phyloP scores from a whole-genome alignment of 2,797 vertebrate genomes.

The Crotalus adamanteus region DNA sequence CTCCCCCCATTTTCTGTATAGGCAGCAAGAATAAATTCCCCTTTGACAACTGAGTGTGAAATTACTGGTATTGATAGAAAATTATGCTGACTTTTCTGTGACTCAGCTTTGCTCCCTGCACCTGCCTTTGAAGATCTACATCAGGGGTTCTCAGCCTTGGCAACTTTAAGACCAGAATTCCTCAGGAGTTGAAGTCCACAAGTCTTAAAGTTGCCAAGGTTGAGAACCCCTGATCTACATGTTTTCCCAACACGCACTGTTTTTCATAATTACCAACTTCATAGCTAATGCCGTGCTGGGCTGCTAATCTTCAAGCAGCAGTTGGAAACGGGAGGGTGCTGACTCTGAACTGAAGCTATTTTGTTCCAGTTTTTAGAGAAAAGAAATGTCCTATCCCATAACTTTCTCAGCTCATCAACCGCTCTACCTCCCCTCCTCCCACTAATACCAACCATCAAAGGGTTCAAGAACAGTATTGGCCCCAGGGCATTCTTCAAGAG shows the following conservation, averaged over 20 bases:
- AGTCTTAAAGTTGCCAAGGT: too few relatives aligned
- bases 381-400: not conserved
- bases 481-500: not conserved
- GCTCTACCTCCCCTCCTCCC: too few relatives aligned
- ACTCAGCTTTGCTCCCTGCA: constrained; percentile 2
- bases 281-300: constrained; percentile 2
- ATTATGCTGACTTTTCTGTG: constrained; percentile 22
- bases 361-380: not conserved
- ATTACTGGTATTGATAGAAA: constrained; percentile 29
- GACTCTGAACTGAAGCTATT: not conserved
- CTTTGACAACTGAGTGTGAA: constrained; percentile 13
- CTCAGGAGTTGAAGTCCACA: too few relatives aligned
- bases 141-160: not conserved
- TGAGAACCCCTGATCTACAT: not conserved
- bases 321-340: not conserved
- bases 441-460: not conserved
- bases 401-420: not conserved
- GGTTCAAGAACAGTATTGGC: not conserved
- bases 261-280: constrained; percentile 17
- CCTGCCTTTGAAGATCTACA: constrained; percentile 20
- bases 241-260: constrained; percentile 28
- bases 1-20: constrained; percentile 27
- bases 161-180: too few relatives aligned
- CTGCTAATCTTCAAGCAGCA: not conserved
- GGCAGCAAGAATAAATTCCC: constrained; percentile 16